These are phyloP conservation scores for Cheirogaleus medius DNA, from an alignment of 2,113 vertebrate genomes.

Conservation along the genomic window DNA sequence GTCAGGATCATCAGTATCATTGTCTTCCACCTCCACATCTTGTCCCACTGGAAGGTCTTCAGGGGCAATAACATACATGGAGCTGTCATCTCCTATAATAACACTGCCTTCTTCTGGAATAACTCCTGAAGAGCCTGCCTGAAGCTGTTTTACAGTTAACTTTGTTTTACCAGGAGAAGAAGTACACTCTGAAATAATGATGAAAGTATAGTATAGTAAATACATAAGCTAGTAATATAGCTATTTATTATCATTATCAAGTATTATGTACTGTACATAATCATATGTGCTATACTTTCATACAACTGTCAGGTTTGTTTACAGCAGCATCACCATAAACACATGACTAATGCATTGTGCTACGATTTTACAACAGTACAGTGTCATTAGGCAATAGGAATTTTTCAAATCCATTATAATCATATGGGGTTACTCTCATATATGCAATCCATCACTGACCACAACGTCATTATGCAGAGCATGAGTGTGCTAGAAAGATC, in stretches of 20 bases:
- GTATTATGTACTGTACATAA: neutral
- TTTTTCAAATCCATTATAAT: neutral
- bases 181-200: neutral
- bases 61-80: neutral
- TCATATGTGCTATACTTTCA: neutral
- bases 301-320: neutral
- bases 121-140: neutral
- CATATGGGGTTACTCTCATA: neutral
- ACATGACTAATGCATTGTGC: neutral
- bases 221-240: neutral
- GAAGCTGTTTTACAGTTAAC: neutral
- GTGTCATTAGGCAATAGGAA: neutral
- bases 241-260: neutral
- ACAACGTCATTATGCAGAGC: neutral
- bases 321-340: neutral
- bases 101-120: neutral
- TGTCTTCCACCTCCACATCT: neutral
- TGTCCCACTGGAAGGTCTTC: neutral
- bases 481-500: neutral
- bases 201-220: neutral
- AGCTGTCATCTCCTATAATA: neutral
- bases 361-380: neutral
- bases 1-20: neutral
- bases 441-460: neutral
- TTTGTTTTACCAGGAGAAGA: neutral